phyloP scores from a whole-genome alignment of 2,113 vertebrate species.

The Tichodroma muraria region DNA sequence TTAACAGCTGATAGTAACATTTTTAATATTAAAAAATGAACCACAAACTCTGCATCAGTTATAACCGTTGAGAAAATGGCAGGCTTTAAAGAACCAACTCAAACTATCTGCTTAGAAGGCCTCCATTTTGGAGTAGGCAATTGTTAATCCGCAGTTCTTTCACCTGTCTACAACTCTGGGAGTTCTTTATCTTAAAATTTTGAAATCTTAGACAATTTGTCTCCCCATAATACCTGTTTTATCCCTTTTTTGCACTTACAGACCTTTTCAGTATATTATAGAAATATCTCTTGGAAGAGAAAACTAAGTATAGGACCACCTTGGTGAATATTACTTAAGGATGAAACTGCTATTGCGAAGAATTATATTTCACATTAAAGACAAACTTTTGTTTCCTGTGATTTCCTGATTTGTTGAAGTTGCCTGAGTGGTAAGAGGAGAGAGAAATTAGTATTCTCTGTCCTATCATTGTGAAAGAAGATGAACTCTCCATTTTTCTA shows the following conservation, averaged over 20 bases:
- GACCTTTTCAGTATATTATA: neutral
- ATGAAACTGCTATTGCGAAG: neutral
- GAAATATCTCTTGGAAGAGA: neutral
- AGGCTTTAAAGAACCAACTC: neutral
- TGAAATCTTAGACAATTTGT: neutral
- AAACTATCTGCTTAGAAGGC: neutral
- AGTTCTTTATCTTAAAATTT: neutral
- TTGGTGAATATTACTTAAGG: neutral
- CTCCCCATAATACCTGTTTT: neutral
- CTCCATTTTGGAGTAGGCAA: neutral
- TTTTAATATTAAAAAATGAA: neutral
- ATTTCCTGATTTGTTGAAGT: neutral
- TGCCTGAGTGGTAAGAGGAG: neutral
- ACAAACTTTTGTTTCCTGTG: neutral
- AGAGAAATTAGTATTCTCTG: neutral
- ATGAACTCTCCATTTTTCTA: slow-evolving; percentile 80
- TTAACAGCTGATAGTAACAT: neutral
- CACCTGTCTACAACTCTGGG: neutral
- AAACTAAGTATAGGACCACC: neutral
- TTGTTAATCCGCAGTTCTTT: neutral
- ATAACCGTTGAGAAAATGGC: neutral
- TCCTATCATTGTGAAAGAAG: neutral
- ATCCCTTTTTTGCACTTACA: neutral
- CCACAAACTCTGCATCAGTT: neutral
- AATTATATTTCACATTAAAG: neutral